Evolutionary conservation across 2,888 invertebrate species (phyloP), one percentile per base, ranked within the genome.

Genomic region (Eristalinus aeneus): DNA sequence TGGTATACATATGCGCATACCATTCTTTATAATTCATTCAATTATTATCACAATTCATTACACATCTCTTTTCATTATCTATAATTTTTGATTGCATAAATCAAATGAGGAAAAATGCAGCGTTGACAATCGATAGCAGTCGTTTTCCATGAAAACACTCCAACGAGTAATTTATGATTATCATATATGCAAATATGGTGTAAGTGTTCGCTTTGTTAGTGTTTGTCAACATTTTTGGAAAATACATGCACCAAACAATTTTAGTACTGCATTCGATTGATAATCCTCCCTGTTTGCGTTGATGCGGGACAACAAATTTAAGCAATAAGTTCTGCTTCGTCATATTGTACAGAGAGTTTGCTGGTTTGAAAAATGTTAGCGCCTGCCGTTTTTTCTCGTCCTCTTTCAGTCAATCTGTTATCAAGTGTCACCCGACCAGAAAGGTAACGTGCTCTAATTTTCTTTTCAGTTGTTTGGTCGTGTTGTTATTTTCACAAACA

Each of bases 361-460:
- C 56, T 63, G 75, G 27, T 39, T 69, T 56, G 60, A 39, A 76
- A 58, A 68, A 77, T 56, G 67, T 39, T 77, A 72, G 61, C 27
- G 23, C 36, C 16, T 27, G 58, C 60, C 5, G 39, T 27, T 46
- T 69, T 5, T 56, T 12, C 32, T 63, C 65, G 56, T 83, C 69
- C 69, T 53, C 68, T 76, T 77, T 68, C 56, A 85, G 76, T 76
- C 81, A 73, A 81, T 81, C 76, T 81, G 85, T 77, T 82, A 82
- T 76, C 76, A 82, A 82, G 58, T 86, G 85, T 81, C 85, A 77
- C 77, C 69, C 69, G 68, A 73, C 69, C 77, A 77, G 58, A 85
- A 86, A 77, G 81, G 81, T 77, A 77, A 86, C 85, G 72, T 86
- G 85, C 73, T 86, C 81, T 86, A 81, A 86, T 86, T 86, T 86